These are phyloP conservation scores for Drymonia ruficornis DNA, from an alignment of 2,888 invertebrate species.

Conservation along the genomic window DNA sequence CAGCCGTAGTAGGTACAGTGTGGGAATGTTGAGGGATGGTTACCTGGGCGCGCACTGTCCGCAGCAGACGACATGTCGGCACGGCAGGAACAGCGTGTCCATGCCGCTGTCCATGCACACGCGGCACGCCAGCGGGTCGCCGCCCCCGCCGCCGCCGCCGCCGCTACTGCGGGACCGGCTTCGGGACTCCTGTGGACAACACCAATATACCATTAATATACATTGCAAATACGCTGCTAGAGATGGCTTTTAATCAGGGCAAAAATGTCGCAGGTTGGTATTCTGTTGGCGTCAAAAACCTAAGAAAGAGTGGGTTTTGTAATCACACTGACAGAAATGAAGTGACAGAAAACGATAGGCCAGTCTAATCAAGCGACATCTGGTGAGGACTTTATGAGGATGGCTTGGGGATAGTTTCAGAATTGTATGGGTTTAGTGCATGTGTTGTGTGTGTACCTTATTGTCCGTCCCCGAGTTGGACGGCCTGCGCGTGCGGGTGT, in stretches of 20 bases:
- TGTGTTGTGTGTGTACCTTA: constrained; percentile 44
- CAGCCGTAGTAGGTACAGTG: background rate
- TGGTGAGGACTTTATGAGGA: too few species aligned
- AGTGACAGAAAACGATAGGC: too few species aligned
- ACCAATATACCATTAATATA: background rate
- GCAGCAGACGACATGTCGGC: constrained; percentile 95
- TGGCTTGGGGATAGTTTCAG: too few species aligned
- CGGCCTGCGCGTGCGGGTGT: constrained; percentile 26
- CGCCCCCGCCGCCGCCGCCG: constrained; percentile 81
- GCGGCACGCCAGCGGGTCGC: constrained; percentile 89
- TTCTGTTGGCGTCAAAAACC: too few species aligned
- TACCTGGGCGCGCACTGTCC: constrained; percentile 88
- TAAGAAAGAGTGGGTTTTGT: too few species aligned
- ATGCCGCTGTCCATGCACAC: constrained; percentile 95
- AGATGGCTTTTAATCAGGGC: too few species aligned
- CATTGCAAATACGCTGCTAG: background rate
- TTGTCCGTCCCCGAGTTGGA: constrained; percentile 39
- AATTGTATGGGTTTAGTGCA: too few species aligned
- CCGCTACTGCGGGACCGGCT: constrained; percentile 60
- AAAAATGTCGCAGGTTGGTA: too few species aligned
- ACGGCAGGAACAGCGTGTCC: constrained; percentile 94
- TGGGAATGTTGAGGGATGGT: too few species aligned
- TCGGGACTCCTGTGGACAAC: constrained; percentile 55
- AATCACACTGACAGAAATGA: too few species aligned
- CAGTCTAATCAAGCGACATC: too few species aligned